Conservation (phyloP, 2,113 vertebrate species). For the Morone saxatilis region DNA sequence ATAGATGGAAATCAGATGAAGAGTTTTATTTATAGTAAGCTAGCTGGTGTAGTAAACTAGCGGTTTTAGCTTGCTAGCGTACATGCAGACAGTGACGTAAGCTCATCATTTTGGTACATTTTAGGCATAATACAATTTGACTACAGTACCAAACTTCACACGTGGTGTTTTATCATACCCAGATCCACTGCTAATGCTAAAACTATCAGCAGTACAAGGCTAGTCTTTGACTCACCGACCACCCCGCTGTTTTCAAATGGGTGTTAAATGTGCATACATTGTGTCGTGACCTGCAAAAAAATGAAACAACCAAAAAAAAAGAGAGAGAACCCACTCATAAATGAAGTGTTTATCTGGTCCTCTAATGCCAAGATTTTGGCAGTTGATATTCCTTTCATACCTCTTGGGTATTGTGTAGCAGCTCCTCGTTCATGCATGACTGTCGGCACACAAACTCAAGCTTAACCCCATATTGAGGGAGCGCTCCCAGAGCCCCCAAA, state of each 20-base stretch:
- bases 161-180: not conserved
- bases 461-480: conserved; percentile 51
- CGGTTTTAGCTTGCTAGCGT: not conserved
- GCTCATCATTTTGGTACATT: not conserved
- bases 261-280: not conserved
- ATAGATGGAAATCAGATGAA: not conserved
- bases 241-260: conserved; percentile 3
- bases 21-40: not conserved
- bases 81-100: not conserved
- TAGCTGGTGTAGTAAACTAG: not conserved
- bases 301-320: not conserved
- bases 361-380: conserved; percentile 55
- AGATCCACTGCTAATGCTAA: not conserved
- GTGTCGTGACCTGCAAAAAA: conserved; percentile 23
- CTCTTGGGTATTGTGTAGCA: conserved; percentile 62
- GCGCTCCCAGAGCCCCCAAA: conserved; percentile 39
- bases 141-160: not conserved
- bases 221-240: not conserved
- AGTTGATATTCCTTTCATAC: conserved; percentile 58
- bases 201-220: not conserved
- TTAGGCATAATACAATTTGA: not conserved
- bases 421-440: conserved; percentile 65
- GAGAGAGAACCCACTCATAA: conserved; percentile 2
- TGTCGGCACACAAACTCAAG: conserved; percentile 63
- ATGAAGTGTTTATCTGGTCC: conserved; percentile 37